Base-by-base conservation (phyloP, 2,888 invertebrate genomes). In the Harpagoxenus sublaevis region DNA sequence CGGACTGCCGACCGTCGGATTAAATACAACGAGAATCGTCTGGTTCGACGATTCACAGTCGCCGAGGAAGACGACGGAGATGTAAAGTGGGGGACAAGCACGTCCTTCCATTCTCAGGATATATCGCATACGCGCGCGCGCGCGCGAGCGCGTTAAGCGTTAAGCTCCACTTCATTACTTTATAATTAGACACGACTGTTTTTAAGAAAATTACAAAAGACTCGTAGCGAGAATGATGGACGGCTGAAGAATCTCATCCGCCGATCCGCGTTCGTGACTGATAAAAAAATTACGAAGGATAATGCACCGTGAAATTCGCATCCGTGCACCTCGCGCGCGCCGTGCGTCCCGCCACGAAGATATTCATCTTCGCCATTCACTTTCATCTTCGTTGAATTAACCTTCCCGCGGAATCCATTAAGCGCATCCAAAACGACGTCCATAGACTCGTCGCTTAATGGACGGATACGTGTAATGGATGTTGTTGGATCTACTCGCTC, bases 401-500 rank as follows among this genome's bases (percentile, higher is more conserved):
- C 84, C 78, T 68, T 70, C 68, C 66, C 35, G 70, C 66, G 84
- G 65, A 81, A 86, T 84, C 86, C 86, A 86, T 86, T 86, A 86
- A 86, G 81, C 68, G 63, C 74, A 65, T 75, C 81, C 70, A 84
- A 86, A 86, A 79, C 81, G 86, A 68, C 86, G 84, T 57, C 86
- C 75, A 81, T 84, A 71, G 81, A 86, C 63, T 78, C 74, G 78
- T 62, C 66, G 79, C 75, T 84, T 81, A 86, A 86, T 86, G 86
- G 84, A 86, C 84, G 84, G 86, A 86, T 86, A 73, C 84, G 73
- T 86, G 84, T 86, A 86, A 86, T 84, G 86, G 86, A 84, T 79
- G 74, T 78, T 84, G 85, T 84, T 79, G 84, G 68, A 57, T 73
- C 51, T 73, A 28, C 39, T 31, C 48, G 45, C 66, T 68, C 68